phyloP scores from a whole-genome alignment of 2,888 invertebrate species.

The Megamerina dolium region DNA sequence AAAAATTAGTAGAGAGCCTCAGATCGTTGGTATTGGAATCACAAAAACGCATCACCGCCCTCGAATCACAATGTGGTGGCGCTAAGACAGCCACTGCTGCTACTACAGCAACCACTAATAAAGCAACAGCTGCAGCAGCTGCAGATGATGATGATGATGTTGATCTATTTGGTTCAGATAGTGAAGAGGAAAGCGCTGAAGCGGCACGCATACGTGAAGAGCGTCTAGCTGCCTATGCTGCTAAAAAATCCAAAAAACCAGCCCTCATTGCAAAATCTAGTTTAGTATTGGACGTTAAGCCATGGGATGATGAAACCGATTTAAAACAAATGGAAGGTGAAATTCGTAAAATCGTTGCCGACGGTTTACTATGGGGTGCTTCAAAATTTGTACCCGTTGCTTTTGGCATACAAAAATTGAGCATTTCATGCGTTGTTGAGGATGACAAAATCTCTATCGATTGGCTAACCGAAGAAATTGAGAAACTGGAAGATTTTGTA shows the following conservation, averaged over 20 bases:
- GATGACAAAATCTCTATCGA: conserved; percentile 93
- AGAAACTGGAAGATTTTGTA: conserved; percentile 75
- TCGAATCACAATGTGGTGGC: conserved; percentile 31
- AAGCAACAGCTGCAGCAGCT: conserved; percentile 14
- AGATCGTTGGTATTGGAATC: conserved; percentile 37
- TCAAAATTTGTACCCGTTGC: conserved; percentile 86
- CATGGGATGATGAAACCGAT: conserved; percentile 87
- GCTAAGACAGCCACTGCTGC: conserved; percentile 10
- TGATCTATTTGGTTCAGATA: conserved; percentile 76
- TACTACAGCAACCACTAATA: conserved; percentile 5
- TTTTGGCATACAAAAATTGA: conserved; percentile 86
- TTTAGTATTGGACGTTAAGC: conserved; percentile 90
- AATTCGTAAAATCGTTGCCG: conserved; percentile 70
- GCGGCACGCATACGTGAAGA: conserved; percentile 76
- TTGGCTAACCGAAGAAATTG: conserved; percentile 79
- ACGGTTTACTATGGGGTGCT: conserved; percentile 92
- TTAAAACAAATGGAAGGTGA: conserved; percentile 75
- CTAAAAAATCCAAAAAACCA: conserved; percentile 89
- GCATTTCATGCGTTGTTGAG: conserved; percentile 88
- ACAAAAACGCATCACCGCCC: conserved; percentile 38
- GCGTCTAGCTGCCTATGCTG: conserved; percentile 80
- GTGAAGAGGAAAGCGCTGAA: conserved; percentile 66
- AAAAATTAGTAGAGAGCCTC: conserved; percentile 42
- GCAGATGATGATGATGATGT: conserved; percentile 69
- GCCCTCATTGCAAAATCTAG: conserved; percentile 88